Evolutionary conservation across 2,888 invertebrate species (phyloP), one percentile per base, ranked within the genome.

Genomic region (Ophion ventricosus): DNA sequence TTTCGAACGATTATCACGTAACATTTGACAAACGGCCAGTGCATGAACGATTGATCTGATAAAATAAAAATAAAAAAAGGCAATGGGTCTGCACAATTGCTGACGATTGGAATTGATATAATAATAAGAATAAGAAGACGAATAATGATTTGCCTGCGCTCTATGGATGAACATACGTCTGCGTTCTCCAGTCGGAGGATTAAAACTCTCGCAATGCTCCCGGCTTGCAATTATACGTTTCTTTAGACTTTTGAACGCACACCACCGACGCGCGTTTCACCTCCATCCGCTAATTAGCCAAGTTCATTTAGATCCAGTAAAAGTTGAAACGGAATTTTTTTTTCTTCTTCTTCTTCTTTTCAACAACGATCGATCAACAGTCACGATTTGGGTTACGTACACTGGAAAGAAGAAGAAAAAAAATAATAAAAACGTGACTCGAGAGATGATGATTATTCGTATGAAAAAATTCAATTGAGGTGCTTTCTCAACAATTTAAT

Each of bases 1-100:
- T 70, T 83, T 75, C 69, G 75, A 66, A 59, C 64, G 23, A 79
- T 61, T 63, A 66, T 70, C 35, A 0, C 35, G 35, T 35, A 35
- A 35, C 4, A 35, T 35, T 35, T 7, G 35, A 29, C 56, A 54
- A 56, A 72, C 54, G 80, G 70, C 63, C 74, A 23, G 56, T 57
- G 74, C 61, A 54, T 73, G 54, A 54, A 54, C 56, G 29, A 69
- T 54, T 69, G 10, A 56, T 11, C 20, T 29, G 5, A 14, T 11
- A 17, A 14, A 57, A 17, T 43, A 43, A 40, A 14, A 43, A 35
- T 17, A 67, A 40, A 66, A 66, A 66, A 66, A 20, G 4, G 35
- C 8, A 3, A 35, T n/a, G n/a, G 35, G 35, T 35, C 35, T 5
- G 35, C 3, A 3, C 3, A 35, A 35, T 35, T 35, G 4, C 35